Base-by-base conservation (phyloP, 2,888 invertebrate genomes). In the Sturmia bella region DNA sequence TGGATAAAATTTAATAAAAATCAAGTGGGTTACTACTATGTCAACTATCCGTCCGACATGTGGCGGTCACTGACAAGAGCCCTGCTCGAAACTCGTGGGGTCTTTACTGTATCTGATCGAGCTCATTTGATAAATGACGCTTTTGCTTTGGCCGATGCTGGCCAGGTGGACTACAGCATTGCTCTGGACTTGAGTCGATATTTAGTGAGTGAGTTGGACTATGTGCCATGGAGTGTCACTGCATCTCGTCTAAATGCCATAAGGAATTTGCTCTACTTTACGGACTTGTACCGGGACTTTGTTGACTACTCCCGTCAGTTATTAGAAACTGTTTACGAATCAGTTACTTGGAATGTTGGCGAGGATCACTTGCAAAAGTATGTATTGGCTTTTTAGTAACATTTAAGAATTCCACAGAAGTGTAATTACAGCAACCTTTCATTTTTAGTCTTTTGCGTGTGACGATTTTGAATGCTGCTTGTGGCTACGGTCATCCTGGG, bases 1-100 rank as follows among this genome's bases (percentile, higher is more conserved):
- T 97, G 96, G 95, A 90, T 97, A 13, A 98, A 98, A 91, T 92
- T 98, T 72, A 98, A 98, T 89, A 93, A 93, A 80, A 93, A 95
- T 84, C 96, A 97, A 92, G 92, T 95, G 12, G 98, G 98, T 0
- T 98, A 95, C 90, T 98, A 97, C 90, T 93, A 97, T 75, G 96
- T 98, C 0, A 97, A 97, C 88, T 98, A 98, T 88, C 92, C 94
- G 0, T 84, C 89, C 2, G 90, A 91, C 0, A 93, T 94, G 86
- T 98, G 98, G 97, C 85, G 90, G 21, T 84, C 84, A 3, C 77
- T 91, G 11, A 87, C 79, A 9, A 86, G 89, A 0, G 89, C 92
- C 3, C 87, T 94, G 0, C 84, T 86, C 6, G 74, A 59, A 0
- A 86, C 84, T 0, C 87, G 85, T 2, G 85, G 83, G 3, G 81